Percentiles rank a stretch among this genome's conserved stretches.
Evolutionary conservation across 2,888 invertebrate species (phyloP).

Genomic region (Embidobia sp.): DNA sequence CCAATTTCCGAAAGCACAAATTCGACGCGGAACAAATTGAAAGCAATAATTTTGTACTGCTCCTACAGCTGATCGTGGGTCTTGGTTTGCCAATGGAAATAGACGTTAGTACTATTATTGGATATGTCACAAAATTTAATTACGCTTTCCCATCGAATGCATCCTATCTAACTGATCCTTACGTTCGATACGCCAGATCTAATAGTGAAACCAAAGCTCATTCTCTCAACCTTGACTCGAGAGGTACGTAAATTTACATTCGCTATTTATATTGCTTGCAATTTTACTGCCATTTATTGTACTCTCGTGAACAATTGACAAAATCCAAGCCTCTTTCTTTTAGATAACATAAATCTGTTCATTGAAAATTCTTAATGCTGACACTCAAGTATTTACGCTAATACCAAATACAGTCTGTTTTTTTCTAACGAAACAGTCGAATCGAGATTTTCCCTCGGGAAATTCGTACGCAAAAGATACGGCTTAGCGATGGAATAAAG

Average conservation of each 20-base stretch:
- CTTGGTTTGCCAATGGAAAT: conserved; percentile 82
- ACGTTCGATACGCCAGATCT: conserved; percentile 82
- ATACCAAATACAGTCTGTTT: conserved; percentile 28
- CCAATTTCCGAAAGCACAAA: conserved; percentile 15
- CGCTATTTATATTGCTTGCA: too few species aligned
- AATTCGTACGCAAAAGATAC: conserved; percentile 54
- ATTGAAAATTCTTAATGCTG: too few species aligned
- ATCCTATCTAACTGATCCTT: conserved; percentile 75
- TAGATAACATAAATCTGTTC: too few species aligned
- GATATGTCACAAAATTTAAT: conserved; percentile 82
- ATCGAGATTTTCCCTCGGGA: conserved; percentile 51
- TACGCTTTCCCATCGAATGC: conserved; percentile 79
- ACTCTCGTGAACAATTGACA: background rate
- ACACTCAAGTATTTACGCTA: conserved; percentile 30
- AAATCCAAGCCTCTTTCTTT: too few species aligned
- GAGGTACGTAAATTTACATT: conserved; percentile 27
- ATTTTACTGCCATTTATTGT: too few species aligned
- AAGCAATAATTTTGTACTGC: conserved; percentile 17
- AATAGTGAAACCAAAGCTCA: conserved; percentile 51
- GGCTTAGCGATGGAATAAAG: conserved; percentile 68
- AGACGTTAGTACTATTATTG: conserved; percentile 81
- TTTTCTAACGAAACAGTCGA: conserved; percentile 30
- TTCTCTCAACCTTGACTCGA: background rate
- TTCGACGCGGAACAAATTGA: conserved; percentile 7
- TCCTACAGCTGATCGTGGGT: conserved; percentile 81